phyloP scores from a whole-genome alignment of 2,888 invertebrate genomes.

The Augochlorella aurata region DNA sequence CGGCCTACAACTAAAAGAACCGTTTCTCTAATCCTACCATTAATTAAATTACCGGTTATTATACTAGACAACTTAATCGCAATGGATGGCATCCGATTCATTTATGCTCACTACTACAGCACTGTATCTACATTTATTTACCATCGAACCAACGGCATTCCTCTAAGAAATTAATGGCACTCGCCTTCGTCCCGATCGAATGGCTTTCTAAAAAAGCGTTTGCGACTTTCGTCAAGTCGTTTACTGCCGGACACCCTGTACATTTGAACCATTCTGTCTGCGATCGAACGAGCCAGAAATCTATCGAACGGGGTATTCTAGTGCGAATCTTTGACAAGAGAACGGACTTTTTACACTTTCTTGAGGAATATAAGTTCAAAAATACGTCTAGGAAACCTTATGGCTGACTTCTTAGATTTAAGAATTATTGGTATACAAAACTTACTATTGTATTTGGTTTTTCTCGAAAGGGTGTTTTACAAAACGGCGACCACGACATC shows the following conservation, averaged over 20 bases:
- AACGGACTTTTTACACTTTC: no score
- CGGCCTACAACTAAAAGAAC: background rate
- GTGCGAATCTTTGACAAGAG: no score
- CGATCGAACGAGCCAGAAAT: background rate
- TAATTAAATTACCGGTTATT: background rate
- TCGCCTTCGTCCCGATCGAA: background rate
- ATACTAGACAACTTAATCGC: background rate
- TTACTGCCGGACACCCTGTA: background rate
- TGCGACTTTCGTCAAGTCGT: background rate
- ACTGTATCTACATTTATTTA: background rate
- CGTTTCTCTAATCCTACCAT: background rate
- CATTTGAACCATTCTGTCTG: background rate
- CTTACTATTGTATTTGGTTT: no score
- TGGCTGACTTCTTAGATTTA: no score
- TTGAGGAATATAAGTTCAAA: no score
- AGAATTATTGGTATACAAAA: no score
- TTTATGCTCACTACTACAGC: background rate
- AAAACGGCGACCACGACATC: no score
- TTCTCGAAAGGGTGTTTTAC: no score
- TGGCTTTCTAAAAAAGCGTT: background rate
- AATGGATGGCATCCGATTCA: background rate
- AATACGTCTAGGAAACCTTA: no score
- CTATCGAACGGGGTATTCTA: background rate
- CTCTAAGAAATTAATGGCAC: background rate
- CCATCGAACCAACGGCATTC: background rate